These are phyloP conservation scores for Resseliella maxima DNA, from an alignment of 2,888 invertebrate genomes.

Conservation along the genomic window DNA sequence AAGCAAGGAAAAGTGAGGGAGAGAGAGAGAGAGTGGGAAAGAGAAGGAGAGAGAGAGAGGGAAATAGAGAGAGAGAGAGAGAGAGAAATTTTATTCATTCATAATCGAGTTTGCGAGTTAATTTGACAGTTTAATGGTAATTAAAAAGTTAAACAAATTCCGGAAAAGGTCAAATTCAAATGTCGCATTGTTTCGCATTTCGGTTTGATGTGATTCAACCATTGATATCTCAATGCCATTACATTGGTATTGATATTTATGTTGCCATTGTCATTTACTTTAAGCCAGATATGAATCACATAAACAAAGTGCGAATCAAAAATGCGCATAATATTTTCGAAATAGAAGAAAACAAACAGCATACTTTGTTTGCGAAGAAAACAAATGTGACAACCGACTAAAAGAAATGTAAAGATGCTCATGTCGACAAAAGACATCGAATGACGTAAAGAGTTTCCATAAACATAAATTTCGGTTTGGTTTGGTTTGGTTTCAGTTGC, in stretches of 20 bases:
- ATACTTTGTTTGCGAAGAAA: neutral
- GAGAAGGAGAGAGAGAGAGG: too few relatives aligned
- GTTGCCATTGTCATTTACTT: neutral
- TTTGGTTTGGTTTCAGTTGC: too few relatives aligned
- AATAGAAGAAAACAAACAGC: neutral
- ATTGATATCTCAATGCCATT: neutral
- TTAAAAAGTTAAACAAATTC: neutral
- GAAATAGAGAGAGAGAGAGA: too few relatives aligned
- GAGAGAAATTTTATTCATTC: neutral
- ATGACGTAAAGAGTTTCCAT: slow-evolving; percentile 45
- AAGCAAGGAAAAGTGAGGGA: too few relatives aligned
- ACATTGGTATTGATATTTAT: neutral
- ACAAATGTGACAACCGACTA: neutral
- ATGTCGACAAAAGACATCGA: neutral
- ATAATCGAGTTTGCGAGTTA: neutral
- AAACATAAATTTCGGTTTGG: slow-evolving; percentile 39
- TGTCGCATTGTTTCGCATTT: neutral
- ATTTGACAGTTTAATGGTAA: neutral
- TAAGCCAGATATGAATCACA: slow-evolving; percentile 5
- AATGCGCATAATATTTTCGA: slow-evolving; percentile 15
- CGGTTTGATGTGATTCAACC: neutral
- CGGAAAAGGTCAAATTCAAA: neutral
- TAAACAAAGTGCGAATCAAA: neutral
- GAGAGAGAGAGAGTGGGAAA: too few relatives aligned
- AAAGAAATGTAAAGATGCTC: neutral